These are phyloP conservation scores for Zoanthus sansibaricus DNA, from an alignment of 92 coral and sea anemone species.

Conservation along the genomic window DNA sequence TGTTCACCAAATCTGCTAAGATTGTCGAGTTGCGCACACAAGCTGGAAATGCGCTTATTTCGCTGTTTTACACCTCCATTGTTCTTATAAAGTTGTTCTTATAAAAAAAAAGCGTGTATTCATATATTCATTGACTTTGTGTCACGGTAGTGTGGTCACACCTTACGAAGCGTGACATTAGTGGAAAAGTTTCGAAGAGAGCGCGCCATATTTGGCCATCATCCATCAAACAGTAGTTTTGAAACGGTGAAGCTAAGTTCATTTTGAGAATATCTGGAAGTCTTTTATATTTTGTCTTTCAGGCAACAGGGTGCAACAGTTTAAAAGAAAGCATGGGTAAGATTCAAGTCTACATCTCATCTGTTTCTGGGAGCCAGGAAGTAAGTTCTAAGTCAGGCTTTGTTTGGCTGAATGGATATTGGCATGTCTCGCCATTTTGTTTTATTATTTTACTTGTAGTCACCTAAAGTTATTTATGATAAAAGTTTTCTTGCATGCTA, in stretches of 20 bases:
- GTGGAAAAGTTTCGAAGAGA: not conserved
- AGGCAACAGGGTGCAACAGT: too few relatives aligned
- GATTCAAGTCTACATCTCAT: conserved; percentile 35
- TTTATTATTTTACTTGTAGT: not conserved
- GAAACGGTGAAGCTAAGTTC: not conserved
- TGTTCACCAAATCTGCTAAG: too few relatives aligned
- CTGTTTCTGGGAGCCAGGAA: conserved; percentile 37
- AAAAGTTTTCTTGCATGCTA: too few relatives aligned
- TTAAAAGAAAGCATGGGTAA: not conserved
- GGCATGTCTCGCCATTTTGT: not conserved
- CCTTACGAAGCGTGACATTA: too few relatives aligned
- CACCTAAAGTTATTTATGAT: too few relatives aligned
- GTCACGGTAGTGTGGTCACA: too few relatives aligned
- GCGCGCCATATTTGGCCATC: conserved; percentile 35
- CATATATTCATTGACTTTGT: too few relatives aligned
- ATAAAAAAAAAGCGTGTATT: too few relatives aligned
- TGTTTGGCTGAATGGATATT: not conserved
- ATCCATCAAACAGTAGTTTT: not conserved
- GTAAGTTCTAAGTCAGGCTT: conserved; percentile 3
- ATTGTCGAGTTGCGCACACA: too few relatives aligned
- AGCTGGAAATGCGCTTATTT: too few relatives aligned
- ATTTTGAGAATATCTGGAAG: not conserved
- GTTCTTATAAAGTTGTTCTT: too few relatives aligned
- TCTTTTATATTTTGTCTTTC: not conserved
- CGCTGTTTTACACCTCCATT: too few relatives aligned